Percentiles rank a stretch among this genome's conserved stretches.
Evolutionary conservation across 1,140 invertebrate genomes (phyloP).

Genomic region (Atta colombica): DNA sequence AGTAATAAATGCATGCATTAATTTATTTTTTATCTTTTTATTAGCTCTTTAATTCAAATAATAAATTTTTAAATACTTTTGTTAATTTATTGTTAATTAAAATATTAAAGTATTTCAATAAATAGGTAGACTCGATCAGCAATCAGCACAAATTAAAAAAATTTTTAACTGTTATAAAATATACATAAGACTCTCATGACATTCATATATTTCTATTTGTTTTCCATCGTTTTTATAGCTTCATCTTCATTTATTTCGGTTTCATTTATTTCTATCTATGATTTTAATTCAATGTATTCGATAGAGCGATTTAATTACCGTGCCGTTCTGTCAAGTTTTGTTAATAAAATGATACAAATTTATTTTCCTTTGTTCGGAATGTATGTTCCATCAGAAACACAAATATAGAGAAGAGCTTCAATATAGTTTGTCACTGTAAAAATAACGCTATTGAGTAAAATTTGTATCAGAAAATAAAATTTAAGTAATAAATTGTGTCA

Average conservation of each 20-base stretch:
- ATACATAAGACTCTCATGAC: neutral
- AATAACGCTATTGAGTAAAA: constrained; percentile 26
- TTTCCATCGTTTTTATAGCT: neutral
- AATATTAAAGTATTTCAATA: neutral
- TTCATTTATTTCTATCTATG: constrained; percentile 21
- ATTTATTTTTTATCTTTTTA: too few species aligned
- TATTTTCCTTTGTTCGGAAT: constrained; percentile 2
- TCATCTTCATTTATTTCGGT: neutral
- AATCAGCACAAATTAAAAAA: neutral
- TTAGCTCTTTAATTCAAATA: too few species aligned
- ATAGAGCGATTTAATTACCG: neutral
- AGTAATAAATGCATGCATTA: too few species aligned
- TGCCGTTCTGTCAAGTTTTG: constrained; percentile 24
- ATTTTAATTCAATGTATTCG: constrained; percentile 15
- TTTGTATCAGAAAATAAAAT: constrained; percentile 2
- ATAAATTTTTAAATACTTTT: neutral
- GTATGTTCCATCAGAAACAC: neutral
- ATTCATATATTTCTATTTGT: neutral
- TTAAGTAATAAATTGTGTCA: constrained; percentile 20
- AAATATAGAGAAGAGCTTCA: neutral
- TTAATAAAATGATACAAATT: constrained; percentile 33
- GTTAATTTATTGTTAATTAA: neutral
- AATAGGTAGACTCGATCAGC: neutral
- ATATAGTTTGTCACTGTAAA: neutral
- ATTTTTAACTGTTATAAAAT: neutral